These are phyloP conservation scores for Druceiella hillmani DNA, from an alignment of 2,888 invertebrate species.

Conservation along the genomic window DNA sequence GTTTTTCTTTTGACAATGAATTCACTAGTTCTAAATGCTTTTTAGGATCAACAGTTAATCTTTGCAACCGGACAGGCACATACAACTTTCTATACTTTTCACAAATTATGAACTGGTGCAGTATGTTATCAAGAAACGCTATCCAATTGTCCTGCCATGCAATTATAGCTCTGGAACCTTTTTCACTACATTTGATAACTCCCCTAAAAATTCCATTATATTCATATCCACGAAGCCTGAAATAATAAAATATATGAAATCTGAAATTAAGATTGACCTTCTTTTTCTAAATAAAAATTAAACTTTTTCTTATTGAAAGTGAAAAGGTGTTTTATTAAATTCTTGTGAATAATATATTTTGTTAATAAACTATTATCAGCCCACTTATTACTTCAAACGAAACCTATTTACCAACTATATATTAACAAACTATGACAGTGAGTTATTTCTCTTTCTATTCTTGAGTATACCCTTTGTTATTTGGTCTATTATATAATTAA, in stretches of 20 bases:
- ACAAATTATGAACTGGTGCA: constrained; percentile 74
- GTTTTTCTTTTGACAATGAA: constrained; percentile 27
- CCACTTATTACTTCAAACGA: too few relatives aligned
- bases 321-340: too few relatives aligned
- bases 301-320: too few relatives aligned
- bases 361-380: too few relatives aligned
- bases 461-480: too few relatives aligned
- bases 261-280: neutral
- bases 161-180: constrained; percentile 58
- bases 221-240: constrained; percentile 67
- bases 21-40: constrained; percentile 44
- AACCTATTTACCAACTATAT: too few relatives aligned
- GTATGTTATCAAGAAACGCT: constrained; percentile 82
- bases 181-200: constrained; percentile 58
- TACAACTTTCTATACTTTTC: constrained; percentile 62
- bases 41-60: constrained; percentile 63
- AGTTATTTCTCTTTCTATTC: too few relatives aligned
- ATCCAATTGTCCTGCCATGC: constrained; percentile 82
- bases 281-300: too few relatives aligned
- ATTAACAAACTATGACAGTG: too few relatives aligned
- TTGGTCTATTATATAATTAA: too few relatives aligned
- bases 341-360: too few relatives aligned
- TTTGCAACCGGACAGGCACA: constrained; percentile 71
- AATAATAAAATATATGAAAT: constrained; percentile 2
- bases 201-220: constrained; percentile 69